Evolutionary conservation across 2,888 invertebrate species (phyloP).

Genomic region (Plutella xylostella): DNA sequence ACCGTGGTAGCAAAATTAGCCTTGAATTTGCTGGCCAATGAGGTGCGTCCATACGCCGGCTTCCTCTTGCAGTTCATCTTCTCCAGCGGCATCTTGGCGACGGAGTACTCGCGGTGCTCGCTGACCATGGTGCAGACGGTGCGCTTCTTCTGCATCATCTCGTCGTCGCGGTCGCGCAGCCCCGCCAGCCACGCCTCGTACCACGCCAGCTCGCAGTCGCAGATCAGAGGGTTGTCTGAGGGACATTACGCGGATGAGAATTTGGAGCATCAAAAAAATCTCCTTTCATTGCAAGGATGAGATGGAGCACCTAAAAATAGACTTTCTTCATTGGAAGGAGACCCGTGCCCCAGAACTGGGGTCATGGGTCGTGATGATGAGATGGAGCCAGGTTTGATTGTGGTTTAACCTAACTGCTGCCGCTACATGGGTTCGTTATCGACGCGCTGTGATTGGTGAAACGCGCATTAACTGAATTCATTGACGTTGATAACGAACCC

Average conservation of each 20-base stretch:
- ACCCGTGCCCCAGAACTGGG: no score
- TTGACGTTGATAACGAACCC: no score
- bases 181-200: slow-evolving; percentile 85
- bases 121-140: slow-evolving; percentile 84
- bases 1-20: slow-evolving; percentile 29
- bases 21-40: slow-evolving; percentile 27
- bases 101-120: slow-evolving; percentile 86
- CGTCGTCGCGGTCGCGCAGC: slow-evolving; percentile 84
- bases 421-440: no score
- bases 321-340: no score
- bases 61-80: slow-evolving; percentile 87
- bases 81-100: slow-evolving; percentile 84
- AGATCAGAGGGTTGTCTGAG: slow-evolving; percentile 88
- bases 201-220: slow-evolving; percentile 91
- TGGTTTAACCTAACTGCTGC: no score
- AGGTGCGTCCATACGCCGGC: slow-evolving; percentile 51
- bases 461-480: no score
- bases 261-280: no score
- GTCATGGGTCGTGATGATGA: no score
- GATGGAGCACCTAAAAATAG: no score
- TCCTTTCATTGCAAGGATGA: no score
- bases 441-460: no score
- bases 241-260: background rate
- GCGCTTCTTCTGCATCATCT: slow-evolving; percentile 89
- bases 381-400: no score